Evolutionary conservation across 2,797 vertebrate genomes (phyloP), one percentile per base, ranked within the genome.

Genomic region (Pempheris klunzingeri): DNA sequence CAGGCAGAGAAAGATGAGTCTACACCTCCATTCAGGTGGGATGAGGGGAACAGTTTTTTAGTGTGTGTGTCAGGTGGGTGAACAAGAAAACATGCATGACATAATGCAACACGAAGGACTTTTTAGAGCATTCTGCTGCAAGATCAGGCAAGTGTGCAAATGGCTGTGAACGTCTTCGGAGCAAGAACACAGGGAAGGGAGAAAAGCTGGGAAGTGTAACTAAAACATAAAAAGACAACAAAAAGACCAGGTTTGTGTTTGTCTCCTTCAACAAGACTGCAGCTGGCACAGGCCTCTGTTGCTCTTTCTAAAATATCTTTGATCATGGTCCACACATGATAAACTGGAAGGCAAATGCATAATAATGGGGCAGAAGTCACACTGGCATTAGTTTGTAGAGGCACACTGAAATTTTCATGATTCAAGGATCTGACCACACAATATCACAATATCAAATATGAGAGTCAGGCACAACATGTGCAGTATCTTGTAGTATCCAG

Each of bases 81-180:
- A 78, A 87, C 44, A 82, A 62, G 67, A 80, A 64, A 68, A 83
- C 43, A 57, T 24, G 69, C 46, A 52, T n/a, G n/a, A n/a, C n/a
- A n/a, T n/a, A n/a, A n/a, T n/a, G n/a, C n/a, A n/a, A n/a, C n/a
- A n/a, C n/a, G n/a, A 28, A 63, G 11, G 49, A 4, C 15, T 24
- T 74, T 66, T 36, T 13, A 63, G 73, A 83, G 52, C 30, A n/a
- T 2, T 67, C 1, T 32, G 5, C 41, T 34, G 53, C 36, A 38
- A 71, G 65, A 78, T 80, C 70, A 81, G 73, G 68, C 12, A 4
- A 38, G 65, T 53, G 30, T 17, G 14, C 50, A 75, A 70, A 74
- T 30, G 47, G 30, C 66, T 68, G 43, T 32, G 30, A 79, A 63
- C 30, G 38, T 58, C 81, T 76, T 75, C 52, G 61, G 28, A 34